Percentiles rank a stretch among this genome's conserved stretches.
Conservation (phyloP, 2,888 invertebrate genomes). For the Cybosia mesomella region DNA sequence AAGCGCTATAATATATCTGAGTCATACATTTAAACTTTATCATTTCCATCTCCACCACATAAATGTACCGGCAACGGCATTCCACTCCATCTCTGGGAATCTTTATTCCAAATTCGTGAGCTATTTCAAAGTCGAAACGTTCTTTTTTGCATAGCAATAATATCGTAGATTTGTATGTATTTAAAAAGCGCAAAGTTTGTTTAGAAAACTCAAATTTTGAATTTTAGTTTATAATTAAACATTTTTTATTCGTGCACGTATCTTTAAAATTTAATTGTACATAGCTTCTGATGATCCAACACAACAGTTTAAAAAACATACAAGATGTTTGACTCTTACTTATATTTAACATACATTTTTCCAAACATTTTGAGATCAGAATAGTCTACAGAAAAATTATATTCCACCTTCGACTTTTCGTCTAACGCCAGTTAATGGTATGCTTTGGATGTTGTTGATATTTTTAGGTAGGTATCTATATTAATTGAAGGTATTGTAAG, state of each 20-base stretch:
- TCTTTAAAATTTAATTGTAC: neutral
- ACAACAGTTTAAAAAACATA: no score
- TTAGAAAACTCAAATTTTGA: neutral
- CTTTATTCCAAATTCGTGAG: slow-evolving; percentile 66
- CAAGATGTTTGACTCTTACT: no score
- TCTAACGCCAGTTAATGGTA: no score
- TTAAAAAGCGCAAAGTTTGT: slow-evolving; percentile 7
- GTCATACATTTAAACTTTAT: slow-evolving; percentile 49
- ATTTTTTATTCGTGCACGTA: neutral
- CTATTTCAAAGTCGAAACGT: slow-evolving; percentile 53
- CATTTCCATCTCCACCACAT: slow-evolving; percentile 54
- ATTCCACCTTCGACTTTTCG: neutral
- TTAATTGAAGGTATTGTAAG: slow-evolving; percentile 34
- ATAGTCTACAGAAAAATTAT: neutral
- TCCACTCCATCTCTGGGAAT: slow-evolving; percentile 56
- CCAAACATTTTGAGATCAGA: neutral
- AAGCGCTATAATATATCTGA: slow-evolving; percentile 43
- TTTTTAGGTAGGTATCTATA: neutral
- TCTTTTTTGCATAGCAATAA: slow-evolving; percentile 41
- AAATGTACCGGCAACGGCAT: slow-evolving; percentile 51
- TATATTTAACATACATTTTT: no score
- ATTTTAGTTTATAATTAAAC: neutral
- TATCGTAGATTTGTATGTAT: slow-evolving; percentile 30
- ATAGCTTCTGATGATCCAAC: no score
- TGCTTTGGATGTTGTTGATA: no score